A percentile compares a stretch with the other conserved stretches of the same genome.
Evolutionary conservation across 2,113 vertebrate species (phyloP).

Genomic region (Pangasianodon hypophthalmus): DNA sequence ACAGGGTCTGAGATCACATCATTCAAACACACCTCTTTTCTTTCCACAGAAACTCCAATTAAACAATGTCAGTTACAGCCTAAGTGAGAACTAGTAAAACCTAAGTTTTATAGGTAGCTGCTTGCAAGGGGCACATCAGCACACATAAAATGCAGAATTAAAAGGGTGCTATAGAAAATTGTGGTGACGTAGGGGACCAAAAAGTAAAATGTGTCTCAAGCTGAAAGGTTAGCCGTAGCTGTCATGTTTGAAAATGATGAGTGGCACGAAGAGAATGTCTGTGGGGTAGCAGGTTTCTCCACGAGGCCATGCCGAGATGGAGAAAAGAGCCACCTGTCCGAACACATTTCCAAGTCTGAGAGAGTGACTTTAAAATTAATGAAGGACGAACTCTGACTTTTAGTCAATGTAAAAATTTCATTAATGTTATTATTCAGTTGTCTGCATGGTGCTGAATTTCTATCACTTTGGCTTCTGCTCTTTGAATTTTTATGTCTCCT

Average conservation of each 20-base stretch:
- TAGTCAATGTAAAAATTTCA: slow-evolving; percentile 73
- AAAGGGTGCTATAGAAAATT: slow-evolving; percentile 31
- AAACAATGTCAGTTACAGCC: slow-evolving; percentile 37
- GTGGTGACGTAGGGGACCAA: slow-evolving; percentile 34
- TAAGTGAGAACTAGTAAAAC: slow-evolving; percentile 41
- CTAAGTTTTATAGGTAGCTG: slow-evolving; percentile 19
- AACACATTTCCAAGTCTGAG: slow-evolving; percentile 53
- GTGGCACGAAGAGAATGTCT: slow-evolving; percentile 32
- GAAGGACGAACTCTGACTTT: slow-evolving; percentile 69
- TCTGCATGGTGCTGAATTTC: slow-evolving; percentile 71
- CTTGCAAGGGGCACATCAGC: background rate
- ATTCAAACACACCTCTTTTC: slow-evolving; percentile 39
- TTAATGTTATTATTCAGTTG: slow-evolving; percentile 74
- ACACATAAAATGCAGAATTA: slow-evolving; percentile 26
- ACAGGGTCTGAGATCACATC: slow-evolving; percentile 46
- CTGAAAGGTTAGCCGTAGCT: slow-evolving; percentile 41
- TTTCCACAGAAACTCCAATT: slow-evolving; percentile 37
- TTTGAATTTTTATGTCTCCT: slow-evolving; percentile 69
- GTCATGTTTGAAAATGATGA: slow-evolving; percentile 52
- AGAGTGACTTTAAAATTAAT: slow-evolving; percentile 69
- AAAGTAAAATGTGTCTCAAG: slow-evolving; percentile 43
- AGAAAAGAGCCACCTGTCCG: slow-evolving; percentile 53
- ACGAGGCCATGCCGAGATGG: slow-evolving; percentile 25
- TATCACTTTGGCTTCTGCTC: slow-evolving; percentile 62
- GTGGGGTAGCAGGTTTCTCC: slow-evolving; percentile 38